Percentiles rank a stretch among this genome's conserved stretches.
Conservation (phyloP, 2,797 vertebrate genomes). For the Cuculus canorus region DNA sequence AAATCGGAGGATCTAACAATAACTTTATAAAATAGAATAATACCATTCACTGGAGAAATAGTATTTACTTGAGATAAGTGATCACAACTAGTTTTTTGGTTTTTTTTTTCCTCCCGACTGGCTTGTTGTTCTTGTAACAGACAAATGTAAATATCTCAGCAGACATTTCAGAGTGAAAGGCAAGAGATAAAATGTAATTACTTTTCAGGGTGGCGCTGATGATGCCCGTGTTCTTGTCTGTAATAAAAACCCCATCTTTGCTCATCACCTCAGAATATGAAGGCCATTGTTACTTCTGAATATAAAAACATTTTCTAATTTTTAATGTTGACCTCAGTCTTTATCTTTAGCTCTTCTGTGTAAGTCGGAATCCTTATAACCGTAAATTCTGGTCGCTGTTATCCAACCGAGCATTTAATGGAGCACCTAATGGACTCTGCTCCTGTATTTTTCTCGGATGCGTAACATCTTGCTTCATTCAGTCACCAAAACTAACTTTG, state of each 20-base stretch:
- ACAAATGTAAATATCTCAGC: slow-evolving; percentile 66
- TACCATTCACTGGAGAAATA: slow-evolving; percentile 25
- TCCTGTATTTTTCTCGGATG: slow-evolving; percentile 64
- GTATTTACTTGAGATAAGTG: slow-evolving; percentile 58
- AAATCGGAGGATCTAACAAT: slow-evolving; percentile 26
- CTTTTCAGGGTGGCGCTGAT: slow-evolving; percentile 53
- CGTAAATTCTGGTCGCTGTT: background rate
- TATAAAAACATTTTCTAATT: slow-evolving; percentile 38
- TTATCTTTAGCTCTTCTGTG: slow-evolving; percentile 16
- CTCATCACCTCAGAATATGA: slow-evolving; percentile 31
- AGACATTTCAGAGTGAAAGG: slow-evolving; percentile 60
- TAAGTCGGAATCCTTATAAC: slow-evolving; percentile 31
- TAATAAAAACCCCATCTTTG: background rate
- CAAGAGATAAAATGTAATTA: slow-evolving; percentile 70
- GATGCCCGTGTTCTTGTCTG: slow-evolving; percentile 20
- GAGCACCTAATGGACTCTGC: slow-evolving; percentile 87
- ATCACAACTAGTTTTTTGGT: slow-evolving; percentile 45
- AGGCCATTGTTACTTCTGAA: slow-evolving; percentile 30
- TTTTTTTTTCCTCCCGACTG: background rate
- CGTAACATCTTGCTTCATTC: slow-evolving; percentile 72
- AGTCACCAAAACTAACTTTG: slow-evolving; percentile 73
- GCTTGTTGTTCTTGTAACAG: slow-evolving; percentile 54
- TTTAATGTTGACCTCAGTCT: slow-evolving; percentile 37
- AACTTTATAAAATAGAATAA: slow-evolving; percentile 36
- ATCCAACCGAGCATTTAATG: slow-evolving; percentile 74